These are phyloP conservation scores for Steatocranus sp. DNA, from an alignment of 2,797 vertebrate genomes.

Conservation along the genomic window DNA sequence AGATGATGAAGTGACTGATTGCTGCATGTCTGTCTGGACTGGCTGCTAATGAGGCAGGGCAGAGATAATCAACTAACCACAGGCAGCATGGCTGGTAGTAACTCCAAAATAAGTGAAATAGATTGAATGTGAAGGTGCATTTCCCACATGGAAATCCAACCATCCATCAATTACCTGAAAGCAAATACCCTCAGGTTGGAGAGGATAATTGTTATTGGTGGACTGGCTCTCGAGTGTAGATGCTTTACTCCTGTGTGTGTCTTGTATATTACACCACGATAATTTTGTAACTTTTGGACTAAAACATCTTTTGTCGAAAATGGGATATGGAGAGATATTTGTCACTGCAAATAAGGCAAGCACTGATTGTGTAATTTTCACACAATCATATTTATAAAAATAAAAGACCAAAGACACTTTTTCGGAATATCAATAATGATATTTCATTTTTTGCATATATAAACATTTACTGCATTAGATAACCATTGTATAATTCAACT, in stretches of 20 bases:
- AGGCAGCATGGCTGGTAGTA: conserved; percentile 25
- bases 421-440: neutral
- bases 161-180: conserved; percentile 56
- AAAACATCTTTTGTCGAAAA: neutral
- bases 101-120: conserved; percentile 54
- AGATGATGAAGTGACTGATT: conserved; percentile 51
- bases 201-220: conserved; percentile 1
- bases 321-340: neutral
- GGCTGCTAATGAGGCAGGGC: conserved; percentile 49
- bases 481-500: neutral
- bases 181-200: conserved; percentile 21
- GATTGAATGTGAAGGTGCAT: conserved; percentile 46
- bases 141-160: conserved; percentile 33
- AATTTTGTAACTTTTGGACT: neutral
- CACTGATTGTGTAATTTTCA: neutral
- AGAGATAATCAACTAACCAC: conserved; percentile 57
- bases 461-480: neutral
- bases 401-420: neutral
- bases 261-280: neutral
- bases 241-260: neutral
- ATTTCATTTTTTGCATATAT: neutral
- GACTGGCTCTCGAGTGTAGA: neutral
- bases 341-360: neutral
- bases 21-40: conserved; percentile 43
- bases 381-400: neutral